Base-by-base conservation (phyloP, 2,113 vertebrate species). In the Megaptera novaeangliae region DNA sequence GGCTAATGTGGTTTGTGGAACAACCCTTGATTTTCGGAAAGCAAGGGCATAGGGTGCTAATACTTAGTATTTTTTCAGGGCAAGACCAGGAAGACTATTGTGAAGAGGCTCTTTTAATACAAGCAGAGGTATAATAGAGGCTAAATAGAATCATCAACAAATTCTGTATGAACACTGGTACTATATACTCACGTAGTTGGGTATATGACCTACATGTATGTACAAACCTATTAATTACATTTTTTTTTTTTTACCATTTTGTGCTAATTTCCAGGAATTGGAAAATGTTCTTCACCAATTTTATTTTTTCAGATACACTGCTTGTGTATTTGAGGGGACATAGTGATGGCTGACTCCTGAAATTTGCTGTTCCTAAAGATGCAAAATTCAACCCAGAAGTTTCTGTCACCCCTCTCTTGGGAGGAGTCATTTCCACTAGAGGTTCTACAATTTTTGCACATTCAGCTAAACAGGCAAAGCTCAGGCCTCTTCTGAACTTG, bases 1-100 rank as follows among this genome's bases (percentile, higher is more conserved):
- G 78, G 80, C 29, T 44, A 6, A 59, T 82, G 52, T 80, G 66
- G 36, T 29, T 71, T 96, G 95, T 92, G 36, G 90, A 69, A 1
- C 34, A 63, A 23, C 41, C 6, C 23, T 91, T 96, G 85, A 64
- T 92, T 96, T 91, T 92, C n/a, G 90, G 96, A 82, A 95, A 90
- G 83, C 27, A n/a, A 66, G 1, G 1, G 10, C 15, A 0, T 34
- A 80, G 44, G 39, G 29, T 49, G 3, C 6, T 31, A 6, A 34
- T 18, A 20, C 11, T 72, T 75, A 10, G 20, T 15, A 21, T 39
- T 74, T 83, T 44, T 66, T 36, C 12, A 39, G 68, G 31, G 25
- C 6, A n/a, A 39, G 34, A 15, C 29, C 36, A 49, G 49, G 44
- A 61, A 46, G 63, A 59, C 55, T 77, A 5, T 17, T 36, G 41